phyloP scores from a whole-genome alignment of 2,797 vertebrate genomes.

The Monodelphis domestica region DNA sequence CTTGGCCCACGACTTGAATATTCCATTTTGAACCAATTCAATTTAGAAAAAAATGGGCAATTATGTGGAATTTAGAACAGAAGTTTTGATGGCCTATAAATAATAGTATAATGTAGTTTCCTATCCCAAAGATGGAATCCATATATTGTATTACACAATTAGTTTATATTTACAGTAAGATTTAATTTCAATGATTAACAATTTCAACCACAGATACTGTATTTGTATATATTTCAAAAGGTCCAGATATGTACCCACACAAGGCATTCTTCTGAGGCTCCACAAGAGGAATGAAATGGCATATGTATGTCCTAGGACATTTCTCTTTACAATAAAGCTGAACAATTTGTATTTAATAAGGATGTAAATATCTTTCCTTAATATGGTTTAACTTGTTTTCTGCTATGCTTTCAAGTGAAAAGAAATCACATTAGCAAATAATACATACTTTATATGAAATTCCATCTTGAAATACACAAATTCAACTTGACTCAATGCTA shows the following conservation, averaged over 20 bases:
- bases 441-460: neutral
- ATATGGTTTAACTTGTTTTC: neutral
- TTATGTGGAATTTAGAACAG: neutral
- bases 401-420: neutral
- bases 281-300: neutral
- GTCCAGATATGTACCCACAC: neutral
- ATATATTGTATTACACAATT: neutral
- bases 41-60: accelerated
- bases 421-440: neutral
- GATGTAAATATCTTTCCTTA: neutral
- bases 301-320: neutral
- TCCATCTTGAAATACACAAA: slow-evolving; percentile 54
- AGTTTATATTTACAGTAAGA: neutral
- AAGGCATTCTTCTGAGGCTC: neutral
- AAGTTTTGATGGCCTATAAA: neutral
- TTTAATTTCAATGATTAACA: neutral
- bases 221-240: neutral
- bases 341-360: neutral
- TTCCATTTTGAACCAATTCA: neutral
- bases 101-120: neutral
- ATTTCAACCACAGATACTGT: neutral
- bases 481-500: neutral
- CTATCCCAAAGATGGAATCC: neutral
- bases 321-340: neutral
- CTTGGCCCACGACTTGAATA: neutral